A percentile compares a stretch with the other conserved stretches of the same genome.
Conservation (phyloP, 1,140 invertebrate species). For the Eubasilissa regina region DNA sequence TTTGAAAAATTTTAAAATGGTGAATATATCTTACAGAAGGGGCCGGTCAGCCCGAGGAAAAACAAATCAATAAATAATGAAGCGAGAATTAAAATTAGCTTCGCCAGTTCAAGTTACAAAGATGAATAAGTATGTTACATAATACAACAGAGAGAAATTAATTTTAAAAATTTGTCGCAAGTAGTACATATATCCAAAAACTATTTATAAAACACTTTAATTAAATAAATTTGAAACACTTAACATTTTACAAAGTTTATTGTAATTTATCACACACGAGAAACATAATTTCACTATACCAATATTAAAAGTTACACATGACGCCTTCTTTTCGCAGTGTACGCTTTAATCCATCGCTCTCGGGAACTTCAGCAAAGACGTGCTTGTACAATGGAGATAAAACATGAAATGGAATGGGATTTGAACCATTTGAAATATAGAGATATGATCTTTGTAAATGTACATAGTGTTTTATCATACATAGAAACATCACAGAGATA, state of each 20-base stretch:
- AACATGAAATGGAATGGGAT: background rate
- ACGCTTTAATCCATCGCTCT: background rate
- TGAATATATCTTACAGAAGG: too few species aligned
- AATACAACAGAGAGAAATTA: too few species aligned
- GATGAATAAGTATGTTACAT: too few species aligned
- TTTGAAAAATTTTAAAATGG: too few species aligned
- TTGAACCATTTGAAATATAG: conserved; percentile 20
- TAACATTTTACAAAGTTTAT: conserved; percentile 36
- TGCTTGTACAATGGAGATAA: background rate
- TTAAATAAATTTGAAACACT: conserved; percentile 2
- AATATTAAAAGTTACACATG: background rate
- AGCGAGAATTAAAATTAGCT: too few species aligned
- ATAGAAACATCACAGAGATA: conserved; percentile 27
- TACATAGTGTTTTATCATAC: conserved; percentile 36
- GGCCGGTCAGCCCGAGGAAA: too few species aligned
- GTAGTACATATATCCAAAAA: background rate
- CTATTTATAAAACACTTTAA: conserved; percentile 2
- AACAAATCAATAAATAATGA: too few species aligned
- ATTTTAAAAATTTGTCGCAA: background rate
- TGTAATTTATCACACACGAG: conserved; percentile 41
- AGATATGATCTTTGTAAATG: conserved; percentile 41
- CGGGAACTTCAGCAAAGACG: background rate
- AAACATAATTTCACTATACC: conserved; percentile 13
- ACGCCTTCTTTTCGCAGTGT: too few species aligned
- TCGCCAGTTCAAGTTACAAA: too few species aligned